Conservation (phyloP, 2,888 invertebrate species). For the Lapara coniferarum region DNA sequence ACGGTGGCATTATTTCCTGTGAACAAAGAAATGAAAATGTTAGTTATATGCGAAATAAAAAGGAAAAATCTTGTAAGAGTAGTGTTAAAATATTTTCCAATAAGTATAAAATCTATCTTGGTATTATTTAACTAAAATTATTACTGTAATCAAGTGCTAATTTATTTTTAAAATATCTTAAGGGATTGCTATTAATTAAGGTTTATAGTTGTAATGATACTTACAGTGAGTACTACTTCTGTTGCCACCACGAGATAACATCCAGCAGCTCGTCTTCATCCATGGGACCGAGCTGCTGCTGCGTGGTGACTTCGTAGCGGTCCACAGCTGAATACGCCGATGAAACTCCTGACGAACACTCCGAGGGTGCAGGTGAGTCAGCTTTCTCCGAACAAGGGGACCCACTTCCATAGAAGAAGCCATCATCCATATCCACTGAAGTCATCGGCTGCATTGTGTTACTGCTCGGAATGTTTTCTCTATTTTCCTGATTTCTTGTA, state of each 20-base stretch:
- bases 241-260: slow-evolving; percentile 93
- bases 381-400: slow-evolving; percentile 88
- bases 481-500: slow-evolving; percentile 72
- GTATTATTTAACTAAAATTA: neutral
- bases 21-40: slow-evolving; percentile 58
- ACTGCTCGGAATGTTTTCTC: slow-evolving; percentile 74
- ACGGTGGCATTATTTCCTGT: slow-evolving; percentile 63
- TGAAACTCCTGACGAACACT: slow-evolving; percentile 85
- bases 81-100: slow-evolving; percentile 15
- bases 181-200: no score
- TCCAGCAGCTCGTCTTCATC: slow-evolving; percentile 95
- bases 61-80: neutral
- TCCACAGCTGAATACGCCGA: slow-evolving; percentile 77
- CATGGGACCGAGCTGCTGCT: slow-evolving; percentile 87
- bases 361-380: slow-evolving; percentile 89
- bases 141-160: no score
- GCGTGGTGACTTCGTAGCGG: slow-evolving; percentile 70
- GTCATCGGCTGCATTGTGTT: slow-evolving; percentile 71
- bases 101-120: neutral
- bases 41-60: slow-evolving; percentile 30
- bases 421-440: slow-evolving; percentile 76
- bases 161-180: no score
- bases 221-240: slow-evolving; percentile 80
- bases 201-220: slow-evolving; percentile 37
- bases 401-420: slow-evolving; percentile 77